Base-by-base conservation (phyloP, 2,113 vertebrate species). In the Ctenodactylus gundi region DNA sequence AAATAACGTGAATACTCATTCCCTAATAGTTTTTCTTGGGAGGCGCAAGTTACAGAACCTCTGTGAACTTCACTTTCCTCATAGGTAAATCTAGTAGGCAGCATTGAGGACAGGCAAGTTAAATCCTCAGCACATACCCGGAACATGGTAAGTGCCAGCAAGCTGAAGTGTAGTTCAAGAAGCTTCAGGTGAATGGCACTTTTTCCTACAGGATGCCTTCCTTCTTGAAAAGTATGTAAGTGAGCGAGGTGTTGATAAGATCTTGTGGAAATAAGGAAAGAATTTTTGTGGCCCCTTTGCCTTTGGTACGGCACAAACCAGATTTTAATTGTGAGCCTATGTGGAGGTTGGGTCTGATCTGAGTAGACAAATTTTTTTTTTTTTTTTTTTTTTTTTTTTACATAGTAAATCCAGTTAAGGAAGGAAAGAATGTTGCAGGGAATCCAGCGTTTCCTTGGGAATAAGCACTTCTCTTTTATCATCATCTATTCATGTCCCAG, bases 391-490 rank as follows among this genome's bases (percentile, higher is more conserved):
- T n/a, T n/a, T n/a, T n/a, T n/a, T n/a, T n/a, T n/a, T n/a, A n/a
- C n/a, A 57, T 93, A 44, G 64, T 55, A 65, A 81, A 88, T 72
- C 29, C 36, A 39, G 81, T 41, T 70, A 88, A 44, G 73, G 41
- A 93, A 51, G 68, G 88, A 25, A 82, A 57, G 76, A 90, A 39
- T 78, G 80, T 75, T 70, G 92, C 93, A n/a, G 78, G 72, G 85
- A 41, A 44, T 44, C 75, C 62, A 86, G 0, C 41, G 55, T 73
- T 58, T n/a, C 62, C 39, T 31, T 49, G 29, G 20, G 36, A 46
- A 72, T 78, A 75, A 67, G 46, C 78, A 83, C 64, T 60, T 82
- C n/a, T 73, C 13, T 58, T 39, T 87, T 68, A 51, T 87, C 72
- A 39, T 81, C 81, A 49, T 82, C 68, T 29, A 4, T 51, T 39